These are phyloP conservation scores for Sibirionetta formosa DNA, from an alignment of 2,797 vertebrate species.

Conservation along the genomic window DNA sequence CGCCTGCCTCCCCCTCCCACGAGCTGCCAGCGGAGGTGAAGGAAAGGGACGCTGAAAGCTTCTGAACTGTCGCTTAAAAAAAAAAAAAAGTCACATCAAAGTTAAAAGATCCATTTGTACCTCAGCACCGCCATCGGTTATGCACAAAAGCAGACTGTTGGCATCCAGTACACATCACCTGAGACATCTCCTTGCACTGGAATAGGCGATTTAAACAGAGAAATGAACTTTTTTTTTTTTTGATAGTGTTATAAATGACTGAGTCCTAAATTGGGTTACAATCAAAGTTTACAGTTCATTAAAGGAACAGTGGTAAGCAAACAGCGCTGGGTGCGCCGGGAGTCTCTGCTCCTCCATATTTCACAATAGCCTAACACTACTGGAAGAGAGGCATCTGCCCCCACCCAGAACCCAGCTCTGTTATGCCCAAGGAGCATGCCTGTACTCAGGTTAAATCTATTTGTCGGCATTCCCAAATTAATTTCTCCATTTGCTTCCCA, in stretches of 20 bases:
- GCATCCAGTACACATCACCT: constrained; percentile 21
- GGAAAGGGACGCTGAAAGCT: not conserved
- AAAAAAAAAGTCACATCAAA: constrained; percentile 50
- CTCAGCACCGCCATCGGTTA: not conserved
- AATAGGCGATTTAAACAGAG: constrained; percentile 68
- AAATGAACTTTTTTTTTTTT: constrained; percentile 53
- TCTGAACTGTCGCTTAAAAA: not conserved
- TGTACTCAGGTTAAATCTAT: not conserved
- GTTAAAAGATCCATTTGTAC: constrained; percentile 60
- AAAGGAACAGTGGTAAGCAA: too few species aligned
- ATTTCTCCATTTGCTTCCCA: not conserved
- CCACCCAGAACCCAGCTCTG: not conserved
- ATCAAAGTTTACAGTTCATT: too few species aligned
- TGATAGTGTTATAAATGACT: not conserved
- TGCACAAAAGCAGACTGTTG: constrained; percentile 40
- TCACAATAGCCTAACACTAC: not conserved
- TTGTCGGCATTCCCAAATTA: not conserved
- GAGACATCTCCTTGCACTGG: constrained; percentile 49
- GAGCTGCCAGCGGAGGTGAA: not conserved
- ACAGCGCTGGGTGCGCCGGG: too few species aligned
- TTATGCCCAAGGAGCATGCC: fast-evolving
- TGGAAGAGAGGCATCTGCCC: constrained; percentile 3
- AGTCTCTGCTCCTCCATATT: too few species aligned
- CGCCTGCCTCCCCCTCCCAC: too few species aligned
- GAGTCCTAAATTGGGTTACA: too few species aligned